Base-by-base conservation (phyloP, 1,140 invertebrate genomes). In the Dendroctonus ponderosae region DNA sequence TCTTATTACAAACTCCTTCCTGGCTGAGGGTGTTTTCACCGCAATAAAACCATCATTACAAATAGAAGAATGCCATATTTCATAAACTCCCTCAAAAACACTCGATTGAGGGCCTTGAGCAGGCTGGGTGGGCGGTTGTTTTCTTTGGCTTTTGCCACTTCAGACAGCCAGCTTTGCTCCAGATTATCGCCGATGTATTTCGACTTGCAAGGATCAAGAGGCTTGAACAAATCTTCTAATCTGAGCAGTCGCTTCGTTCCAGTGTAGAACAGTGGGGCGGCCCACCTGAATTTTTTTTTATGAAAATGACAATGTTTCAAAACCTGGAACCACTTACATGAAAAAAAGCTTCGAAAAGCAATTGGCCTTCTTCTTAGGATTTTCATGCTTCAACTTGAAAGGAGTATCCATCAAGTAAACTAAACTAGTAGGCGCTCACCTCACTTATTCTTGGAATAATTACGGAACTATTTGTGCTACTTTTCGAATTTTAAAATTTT, bases 151-250 rank as follows among this genome's bases (percentile, higher is more conserved):
- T 52, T 65, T 0, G 40, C 14, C 0, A 84, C 12, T 69, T 84
- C 81, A 43, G 78, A 76, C 4, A 73, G 77, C 83, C 83, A 85
- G n/a, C 77, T 59, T 57, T 79, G 79, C 70, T 82, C 77, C 41
- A 85, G 66, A 57, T 78, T 77, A 66, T 81, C 77, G 0, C 82
- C 83, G 26, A 80, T 48, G n/a, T 73, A 58, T 43, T 80, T 78
- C 0, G 76, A 77, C 62, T 70, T 54, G 43, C 76, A 64, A 3
- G 59, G 14, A 38, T 71, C 63, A 7, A 70, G 9, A 5, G 68
- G 64, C 70, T 74, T 72, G 52, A 74, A 76, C 49, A 77, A 54
- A 62, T 76, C 75, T 14, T 68, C 40, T 0, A 74, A 44, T 54
- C 73, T 67, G 7, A 77, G 57, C 5, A 68, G 62, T 44, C 65